Evolutionary conservation across 2,888 invertebrate species (phyloP), one percentile per base, ranked within the genome.

Genomic region (Nasonovia ribisnigri): DNA sequence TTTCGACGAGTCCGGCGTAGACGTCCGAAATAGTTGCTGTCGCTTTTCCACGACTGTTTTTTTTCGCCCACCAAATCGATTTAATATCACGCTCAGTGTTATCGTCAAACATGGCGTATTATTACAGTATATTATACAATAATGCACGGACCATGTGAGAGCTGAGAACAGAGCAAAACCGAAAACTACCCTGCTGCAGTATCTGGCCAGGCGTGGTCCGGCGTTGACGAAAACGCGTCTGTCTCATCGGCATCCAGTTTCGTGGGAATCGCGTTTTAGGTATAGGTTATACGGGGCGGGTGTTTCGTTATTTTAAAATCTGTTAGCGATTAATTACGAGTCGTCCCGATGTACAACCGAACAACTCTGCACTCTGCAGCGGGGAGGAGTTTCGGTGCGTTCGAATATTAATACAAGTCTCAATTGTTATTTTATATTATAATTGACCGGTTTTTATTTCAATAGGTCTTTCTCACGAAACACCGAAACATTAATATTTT

Each of bases 241-340:
- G 54, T 54, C 20, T 54, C 20, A 5, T 48, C 90, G 42, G 54
- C 26, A 77, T 86, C 86, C 92, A 87, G 57, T 92, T 60, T 57
- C 86, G 60, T 87, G 87, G 48, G 87, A 92, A 92, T 87, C 36
- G 43, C 92, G 11, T 48, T 87, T 87, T 60, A 36, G 48, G 36
- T 60, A 26, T 60, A 26, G 48, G 92, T 87, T 20, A 36, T 77
- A 8, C 20, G 20, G 60, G 36, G 86, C 24, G 48, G n/a, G 20
- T 8, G 43, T 10, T 51, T n/a, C 11, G 48, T 51, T 54, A n/a
- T 91, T 84, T 90, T 57, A 2, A 89, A 84, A 91, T 57, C 84
- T 43, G 86, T 57, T 43, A 60, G 60, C 86, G 46, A 91, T 91
- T 91, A 92, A 87, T 57, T 87, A 84, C 43, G 42, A 24, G 3